Base-by-base conservation (phyloP, 2,797 vertebrate genomes). In the Lycodopsis pacificus region DNA sequence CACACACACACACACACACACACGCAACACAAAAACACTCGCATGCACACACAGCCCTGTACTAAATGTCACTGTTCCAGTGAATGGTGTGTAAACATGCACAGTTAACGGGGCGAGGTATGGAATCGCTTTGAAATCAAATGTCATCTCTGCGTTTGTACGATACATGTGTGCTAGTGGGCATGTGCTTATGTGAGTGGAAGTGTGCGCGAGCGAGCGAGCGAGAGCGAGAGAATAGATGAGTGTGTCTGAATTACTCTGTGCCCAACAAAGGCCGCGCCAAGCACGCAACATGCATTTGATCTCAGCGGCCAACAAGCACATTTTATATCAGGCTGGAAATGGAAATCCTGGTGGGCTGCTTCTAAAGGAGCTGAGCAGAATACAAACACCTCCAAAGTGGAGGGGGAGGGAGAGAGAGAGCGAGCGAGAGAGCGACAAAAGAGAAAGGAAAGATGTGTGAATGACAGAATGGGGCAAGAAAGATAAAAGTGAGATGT, bases 261-360 rank as follows among this genome's bases (percentile, higher is more conserved):
- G 61, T 20, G 63, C 48, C 74, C 69, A 71, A 81, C 81, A 88
- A 79, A 86, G 81, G 76, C 13, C 54, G 36, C 38, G 61, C 72
- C 40, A 32, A 71, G 56, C 72, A 2, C 75, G 65, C 73, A 82
- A 78, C 86, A 83, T 61, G 77, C 58, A 78, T 82, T 84, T 66
- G 83, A 89, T 87, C 87, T 84, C 58, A 78, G 81, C 25, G 10
- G 78, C 79, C 73, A 85, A 73, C 69, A 81, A 63, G 73, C 78
- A 87, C 14, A 85, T 81, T 84, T 90, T 81, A 67, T 59, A 81
- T 90, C 84, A 84, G 83, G 69, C 76, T 88, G 84, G 42, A 85
- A 86, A 90, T 89, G 82, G 81, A 88, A 90, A 89, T 86, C 82
- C 77, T 87, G 84, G 34, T 32, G 77, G 58, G 76, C 71, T 42